A percentile compares a stretch with the other conserved stretches of the same genome.
Evolutionary conservation across 2,888 invertebrate species (phyloP).

Genomic region (Dynastes hyllus): DNA sequence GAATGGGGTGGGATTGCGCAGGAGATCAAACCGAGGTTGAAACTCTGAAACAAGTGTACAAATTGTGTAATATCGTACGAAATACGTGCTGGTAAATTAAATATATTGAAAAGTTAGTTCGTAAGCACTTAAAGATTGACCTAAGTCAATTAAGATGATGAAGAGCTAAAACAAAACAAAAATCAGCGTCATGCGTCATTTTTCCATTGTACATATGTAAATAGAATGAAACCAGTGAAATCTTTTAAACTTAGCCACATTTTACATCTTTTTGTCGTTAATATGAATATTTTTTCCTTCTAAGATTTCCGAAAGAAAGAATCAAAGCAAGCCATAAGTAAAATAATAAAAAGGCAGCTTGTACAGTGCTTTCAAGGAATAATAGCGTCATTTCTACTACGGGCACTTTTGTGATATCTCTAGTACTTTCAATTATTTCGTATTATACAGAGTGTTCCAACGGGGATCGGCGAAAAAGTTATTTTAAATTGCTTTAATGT

Average conservation of each 20-base stretch:
- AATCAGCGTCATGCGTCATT: neutral
- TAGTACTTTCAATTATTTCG: too few species aligned
- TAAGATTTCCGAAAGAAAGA: too few species aligned
- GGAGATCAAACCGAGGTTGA: constrained; percentile 85
- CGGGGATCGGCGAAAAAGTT: too few species aligned
- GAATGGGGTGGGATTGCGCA: constrained; percentile 97
- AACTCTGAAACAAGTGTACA: constrained; percentile 71
- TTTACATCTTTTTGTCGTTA: too few species aligned
- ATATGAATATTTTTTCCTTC: too few species aligned
- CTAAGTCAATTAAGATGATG: neutral
- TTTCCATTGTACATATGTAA: neutral
- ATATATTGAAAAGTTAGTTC: neutral
- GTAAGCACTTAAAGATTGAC: neutral
- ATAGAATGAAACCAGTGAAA: too few species aligned
- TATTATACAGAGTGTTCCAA: too few species aligned
- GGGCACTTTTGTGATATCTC: neutral
- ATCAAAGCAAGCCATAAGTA: too few species aligned
- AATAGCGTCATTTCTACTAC: constrained; percentile 7
- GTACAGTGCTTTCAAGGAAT: neutral
- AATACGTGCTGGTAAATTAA: constrained; percentile 3
- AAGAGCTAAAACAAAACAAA: neutral
- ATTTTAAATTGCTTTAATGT: neutral
- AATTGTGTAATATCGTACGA: neutral
- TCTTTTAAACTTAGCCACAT: too few species aligned
- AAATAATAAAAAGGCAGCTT: constrained; percentile 10